Evolutionary conservation across 2,113 vertebrate genomes (phyloP).

Genomic region (Anser brachyrhynchus): DNA sequence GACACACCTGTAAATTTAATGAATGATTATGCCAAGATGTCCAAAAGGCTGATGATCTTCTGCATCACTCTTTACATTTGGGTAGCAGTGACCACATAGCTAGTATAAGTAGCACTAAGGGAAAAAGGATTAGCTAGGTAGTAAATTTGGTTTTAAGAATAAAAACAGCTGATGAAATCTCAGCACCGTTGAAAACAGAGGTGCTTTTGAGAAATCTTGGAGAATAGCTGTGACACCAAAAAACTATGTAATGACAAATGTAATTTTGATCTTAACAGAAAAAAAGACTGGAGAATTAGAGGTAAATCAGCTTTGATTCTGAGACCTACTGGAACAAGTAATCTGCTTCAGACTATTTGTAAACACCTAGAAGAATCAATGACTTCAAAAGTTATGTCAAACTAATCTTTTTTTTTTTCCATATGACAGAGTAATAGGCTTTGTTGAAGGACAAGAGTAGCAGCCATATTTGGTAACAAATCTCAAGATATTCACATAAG

Average conservation of each 20-base stretch:
- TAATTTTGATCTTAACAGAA: neutral
- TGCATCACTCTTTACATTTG: neutral
- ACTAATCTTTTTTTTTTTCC: neutral
- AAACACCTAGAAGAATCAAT: neutral
- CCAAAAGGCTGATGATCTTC: neutral
- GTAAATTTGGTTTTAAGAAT: neutral
- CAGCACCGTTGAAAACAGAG: neutral
- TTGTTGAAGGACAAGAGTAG: neutral
- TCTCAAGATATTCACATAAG: neutral
- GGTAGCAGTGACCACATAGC: neutral
- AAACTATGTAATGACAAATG: neutral
- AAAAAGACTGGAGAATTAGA: neutral
- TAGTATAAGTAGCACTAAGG: neutral
- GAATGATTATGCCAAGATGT: neutral
- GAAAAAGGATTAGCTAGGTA: neutral
- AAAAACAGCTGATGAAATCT: neutral
- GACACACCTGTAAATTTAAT: neutral
- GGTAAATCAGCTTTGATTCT: neutral
- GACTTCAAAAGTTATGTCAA: neutral
- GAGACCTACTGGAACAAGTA: neutral
- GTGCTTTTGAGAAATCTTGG: neutral
- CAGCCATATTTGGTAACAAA: neutral
- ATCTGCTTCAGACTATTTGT: neutral
- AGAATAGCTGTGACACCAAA: neutral
- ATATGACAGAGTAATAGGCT: neutral